These are phyloP conservation scores for Drosophila kurseongensis DNA, from an alignment of 1,140 invertebrate species.

Conservation along the genomic window DNA sequence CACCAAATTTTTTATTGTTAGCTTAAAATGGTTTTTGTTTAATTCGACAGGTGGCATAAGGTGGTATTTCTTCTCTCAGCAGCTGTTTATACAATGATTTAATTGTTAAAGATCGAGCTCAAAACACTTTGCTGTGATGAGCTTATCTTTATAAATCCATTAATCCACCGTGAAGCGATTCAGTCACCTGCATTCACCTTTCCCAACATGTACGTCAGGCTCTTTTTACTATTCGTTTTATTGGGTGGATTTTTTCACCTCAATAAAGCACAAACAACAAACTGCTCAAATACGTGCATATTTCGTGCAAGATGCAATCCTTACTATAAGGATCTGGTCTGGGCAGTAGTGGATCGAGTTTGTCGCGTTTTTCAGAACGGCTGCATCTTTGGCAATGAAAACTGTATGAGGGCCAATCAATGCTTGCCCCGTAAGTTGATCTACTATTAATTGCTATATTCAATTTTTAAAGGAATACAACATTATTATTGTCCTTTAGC, in stretches of 20 bases:
- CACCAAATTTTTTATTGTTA: background rate
- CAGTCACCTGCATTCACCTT: slow-evolving; percentile 13
- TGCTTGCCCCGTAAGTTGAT: slow-evolving; percentile 38
- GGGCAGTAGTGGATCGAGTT: slow-evolving; percentile 22
- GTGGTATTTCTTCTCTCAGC: background rate
- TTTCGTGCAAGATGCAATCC: slow-evolving; percentile 30
- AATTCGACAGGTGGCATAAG: slow-evolving; percentile 6
- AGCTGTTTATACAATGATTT: slow-evolving; percentile 36
- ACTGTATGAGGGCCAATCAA: slow-evolving; percentile 46
- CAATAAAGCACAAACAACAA: slow-evolving; percentile 12
- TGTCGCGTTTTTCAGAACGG: slow-evolving; percentile 60
- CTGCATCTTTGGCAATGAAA: slow-evolving; percentile 45
- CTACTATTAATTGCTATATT: background rate
- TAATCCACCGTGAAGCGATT: background rate
- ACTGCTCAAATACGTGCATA: slow-evolving; percentile 34
- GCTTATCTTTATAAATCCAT: slow-evolving; percentile 9
- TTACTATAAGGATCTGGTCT: slow-evolving; percentile 42
- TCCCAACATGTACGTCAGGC: slow-evolving; percentile 11
- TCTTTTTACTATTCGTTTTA: slow-evolving; percentile 5
- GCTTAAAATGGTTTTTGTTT: background rate
- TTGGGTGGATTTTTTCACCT: slow-evolving; percentile 5
- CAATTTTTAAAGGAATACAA: background rate
- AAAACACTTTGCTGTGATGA: slow-evolving; percentile 11
- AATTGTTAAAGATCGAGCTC: background rate
- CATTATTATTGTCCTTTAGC: background rate